These are phyloP conservation scores for Apteryx owenii DNA, from an alignment of 2,113 vertebrate species.

Conservation along the genomic window DNA sequence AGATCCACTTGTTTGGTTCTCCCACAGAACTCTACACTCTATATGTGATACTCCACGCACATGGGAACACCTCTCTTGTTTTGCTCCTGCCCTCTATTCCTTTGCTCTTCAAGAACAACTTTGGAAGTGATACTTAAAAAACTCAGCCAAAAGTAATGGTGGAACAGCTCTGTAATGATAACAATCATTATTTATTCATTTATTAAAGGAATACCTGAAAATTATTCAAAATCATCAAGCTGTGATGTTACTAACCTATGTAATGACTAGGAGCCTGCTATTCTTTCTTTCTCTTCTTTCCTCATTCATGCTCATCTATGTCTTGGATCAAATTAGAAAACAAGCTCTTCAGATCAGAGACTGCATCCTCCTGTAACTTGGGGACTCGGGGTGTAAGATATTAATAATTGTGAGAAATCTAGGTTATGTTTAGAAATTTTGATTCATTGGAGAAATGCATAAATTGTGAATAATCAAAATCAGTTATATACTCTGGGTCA, in stretches of 20 bases:
- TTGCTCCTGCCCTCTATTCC: not conserved
- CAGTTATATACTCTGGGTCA: conserved; percentile 20
- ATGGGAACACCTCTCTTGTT: not conserved
- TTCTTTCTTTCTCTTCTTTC: not conserved
- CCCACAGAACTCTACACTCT: not conserved
- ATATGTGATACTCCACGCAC: not conserved
- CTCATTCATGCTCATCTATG: not conserved
- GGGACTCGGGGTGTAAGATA: not conserved
- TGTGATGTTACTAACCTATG: not conserved
- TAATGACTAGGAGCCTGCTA: not conserved
- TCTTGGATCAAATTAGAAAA: conserved; percentile 4
- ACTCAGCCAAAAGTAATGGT: not conserved
- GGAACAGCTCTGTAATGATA: not conserved
- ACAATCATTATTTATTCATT: conserved; percentile 12
- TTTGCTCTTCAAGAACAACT: not conserved
- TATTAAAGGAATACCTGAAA: conserved; percentile 21
- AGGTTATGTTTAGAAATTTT: not conserved
- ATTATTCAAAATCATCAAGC: conserved; percentile 17
- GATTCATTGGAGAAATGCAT: not conserved
- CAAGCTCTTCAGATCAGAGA: conserved; percentile 29
- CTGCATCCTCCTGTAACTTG: not conserved
- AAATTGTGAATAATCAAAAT: conserved; percentile 26
- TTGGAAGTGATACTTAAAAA: not conserved
- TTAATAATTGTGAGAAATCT: not conserved
- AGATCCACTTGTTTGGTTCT: not conserved